Base-by-base conservation (phyloP, 2,888 invertebrate species). In the Cybosia mesomella region DNA sequence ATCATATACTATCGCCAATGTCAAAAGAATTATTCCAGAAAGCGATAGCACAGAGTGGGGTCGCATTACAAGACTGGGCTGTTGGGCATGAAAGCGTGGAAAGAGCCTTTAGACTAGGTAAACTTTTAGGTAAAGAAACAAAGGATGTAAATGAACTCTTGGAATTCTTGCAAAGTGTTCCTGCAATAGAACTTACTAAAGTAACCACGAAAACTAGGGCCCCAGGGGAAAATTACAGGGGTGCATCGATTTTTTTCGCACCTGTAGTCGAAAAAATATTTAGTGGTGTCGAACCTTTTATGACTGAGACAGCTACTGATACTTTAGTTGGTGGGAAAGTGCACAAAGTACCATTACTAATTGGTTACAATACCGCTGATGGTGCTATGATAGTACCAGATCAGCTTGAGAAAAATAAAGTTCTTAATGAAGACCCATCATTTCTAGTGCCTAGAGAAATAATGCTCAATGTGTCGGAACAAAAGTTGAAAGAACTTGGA, bases 31-130 rank as follows among this genome's bases (percentile, higher is more conserved):
- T 94, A 24, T 94, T 94, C 65, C 85, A 92, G 67, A 89, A 87
- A 80, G 92, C 87, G 0, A 93, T 94, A 72, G 85, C 86, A 11
- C 91, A 93, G 78, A 93, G 93, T 74, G 94, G 93, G 0, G 84
- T 87, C 0, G 85, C 86, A 58, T 75, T 89, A n/a, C 79, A 83
- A 28, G 89, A 91, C 66, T 92, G 91, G 89, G 77, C 88, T 1
- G 72, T 78, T 8, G 87, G 80, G 0, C 81, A 77, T 58, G 76
- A 80, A 18, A 78, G 84, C 0, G 83, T 75, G 63, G 87, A 83
- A 13, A 79, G 91, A 75, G 91, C 91, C 2, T 88, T 89, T 60
- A 85, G 88, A 74, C 75, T 83, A 0, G 91, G 85, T 1, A 89
- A 88, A 73, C 55, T 80, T 24, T 75, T 92, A 67, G 91, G 91